Conservation (phyloP, 1,140 invertebrate species). For the Saccostrea cuccullata region DNA sequence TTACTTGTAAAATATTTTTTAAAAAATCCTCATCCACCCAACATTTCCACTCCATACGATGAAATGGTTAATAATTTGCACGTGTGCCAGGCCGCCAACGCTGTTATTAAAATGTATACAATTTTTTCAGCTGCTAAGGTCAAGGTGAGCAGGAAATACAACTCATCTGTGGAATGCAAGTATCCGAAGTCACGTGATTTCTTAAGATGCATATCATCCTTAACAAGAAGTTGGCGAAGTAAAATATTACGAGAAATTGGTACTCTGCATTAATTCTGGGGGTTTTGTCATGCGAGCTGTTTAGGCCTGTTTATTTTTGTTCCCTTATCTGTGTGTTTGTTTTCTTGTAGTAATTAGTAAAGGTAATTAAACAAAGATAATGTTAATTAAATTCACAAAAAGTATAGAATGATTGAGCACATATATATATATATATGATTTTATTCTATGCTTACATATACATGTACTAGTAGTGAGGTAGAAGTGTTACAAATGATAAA, state of each 20-base stretch:
- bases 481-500: too few relatives aligned
- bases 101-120: slow-evolving; percentile 35
- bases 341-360: too few relatives aligned
- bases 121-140: slow-evolving; percentile 28
- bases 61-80: slow-evolving; percentile 1
- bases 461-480: too few relatives aligned
- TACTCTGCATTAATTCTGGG: neutral
- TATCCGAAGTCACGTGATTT: slow-evolving; percentile 29
- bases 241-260: neutral
- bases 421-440: too few relatives aligned
- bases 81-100: slow-evolving; percentile 22
- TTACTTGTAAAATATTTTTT: slow-evolving; percentile 3
- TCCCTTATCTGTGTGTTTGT: too few relatives aligned
- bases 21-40: neutral
- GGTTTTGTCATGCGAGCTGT: neutral
- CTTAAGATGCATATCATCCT: slow-evolving; percentile 26
- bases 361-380: too few relatives aligned
- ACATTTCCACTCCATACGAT: neutral
- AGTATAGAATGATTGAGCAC: too few relatives aligned
- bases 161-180: slow-evolving; percentile 25
- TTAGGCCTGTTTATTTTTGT: neutral
- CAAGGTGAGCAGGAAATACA: slow-evolving; percentile 32
- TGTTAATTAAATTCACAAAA: too few relatives aligned
- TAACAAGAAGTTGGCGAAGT: neutral
- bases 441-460: too few relatives aligned